Evolutionary conservation across 64 coral and sea anemone genomes (phyloP).

Genomic region (Stichodactyla mertensii): DNA sequence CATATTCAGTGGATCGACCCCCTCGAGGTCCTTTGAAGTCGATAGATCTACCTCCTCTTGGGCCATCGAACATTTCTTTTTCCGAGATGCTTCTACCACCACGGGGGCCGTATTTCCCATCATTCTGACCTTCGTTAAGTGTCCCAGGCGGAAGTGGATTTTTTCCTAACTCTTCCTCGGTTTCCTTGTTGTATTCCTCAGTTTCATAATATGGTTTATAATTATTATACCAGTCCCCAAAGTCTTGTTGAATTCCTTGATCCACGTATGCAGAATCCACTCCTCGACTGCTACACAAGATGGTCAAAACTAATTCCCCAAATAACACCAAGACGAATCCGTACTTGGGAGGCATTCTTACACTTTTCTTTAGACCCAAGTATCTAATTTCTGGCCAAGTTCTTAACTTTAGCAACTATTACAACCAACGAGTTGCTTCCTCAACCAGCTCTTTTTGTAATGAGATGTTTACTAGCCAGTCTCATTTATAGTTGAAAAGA

Average conservation of each 20-base stretch:
- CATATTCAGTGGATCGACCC: slow-evolving; percentile 3
- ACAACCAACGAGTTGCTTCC: background rate
- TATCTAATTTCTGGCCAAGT: background rate
- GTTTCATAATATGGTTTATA: slow-evolving; percentile 14
- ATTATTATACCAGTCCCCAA: slow-evolving; percentile 13
- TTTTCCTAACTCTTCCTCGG: background rate
- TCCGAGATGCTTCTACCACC: slow-evolving; percentile 29
- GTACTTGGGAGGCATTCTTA: background rate
- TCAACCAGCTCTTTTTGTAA: background rate
- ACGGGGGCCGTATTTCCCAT: slow-evolving; percentile 42
- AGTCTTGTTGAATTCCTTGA: slow-evolving; percentile 6
- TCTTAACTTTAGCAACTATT: background rate
- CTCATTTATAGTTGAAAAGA: slow-evolving; percentile 4
- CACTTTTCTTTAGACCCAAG: background rate
- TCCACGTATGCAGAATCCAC: background rate
- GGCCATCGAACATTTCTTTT: slow-evolving; percentile 46
- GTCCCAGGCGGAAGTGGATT: background rate
- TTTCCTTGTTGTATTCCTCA: background rate
- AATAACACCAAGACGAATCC: background rate
- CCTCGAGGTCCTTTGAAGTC: slow-evolving; percentile 26
- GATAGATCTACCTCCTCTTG: slow-evolving; percentile 49
- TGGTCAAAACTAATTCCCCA: background rate
- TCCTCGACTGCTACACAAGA: background rate
- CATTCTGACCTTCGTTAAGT: background rate
- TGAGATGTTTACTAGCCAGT: background rate